A percentile compares a stretch with the other conserved stretches of the same genome.
Conservation (phyloP, 2,113 vertebrate genomes). For the Pelodiscus sinensis region DNA sequence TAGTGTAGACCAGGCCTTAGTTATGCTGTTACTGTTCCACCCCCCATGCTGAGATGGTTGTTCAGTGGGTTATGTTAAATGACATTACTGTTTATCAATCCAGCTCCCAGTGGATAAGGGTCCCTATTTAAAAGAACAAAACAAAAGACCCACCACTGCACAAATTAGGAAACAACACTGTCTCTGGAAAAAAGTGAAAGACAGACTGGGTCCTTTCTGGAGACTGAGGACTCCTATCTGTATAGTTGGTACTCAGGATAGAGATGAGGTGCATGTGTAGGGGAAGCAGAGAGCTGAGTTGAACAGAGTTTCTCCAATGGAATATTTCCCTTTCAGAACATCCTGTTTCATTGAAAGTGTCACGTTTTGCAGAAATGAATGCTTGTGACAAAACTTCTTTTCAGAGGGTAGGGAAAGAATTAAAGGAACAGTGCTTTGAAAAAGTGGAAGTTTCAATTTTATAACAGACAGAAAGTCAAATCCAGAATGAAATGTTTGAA, state of each 20-base stretch:
- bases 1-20: neutral
- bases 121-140: neutral
- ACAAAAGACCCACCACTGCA: neutral
- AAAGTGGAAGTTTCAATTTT: neutral
- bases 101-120: neutral
- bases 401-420: too few relatives aligned
- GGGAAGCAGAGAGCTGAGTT: too few relatives aligned
- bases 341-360: too few relatives aligned
- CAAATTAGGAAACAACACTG: too few relatives aligned
- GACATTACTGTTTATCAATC: neutral
- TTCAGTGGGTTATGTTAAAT: neutral
- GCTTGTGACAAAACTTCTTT: too few relatives aligned
- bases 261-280: too few relatives aligned
- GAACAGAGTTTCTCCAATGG: too few relatives aligned
- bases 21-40: neutral
- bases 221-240: neutral
- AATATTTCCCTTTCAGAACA: too few relatives aligned
- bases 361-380: too few relatives aligned
- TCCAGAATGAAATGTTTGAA: neutral
- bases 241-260: too few relatives aligned
- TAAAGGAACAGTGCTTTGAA: too few relatives aligned
- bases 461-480: neutral
- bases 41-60: neutral
- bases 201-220: neutral
- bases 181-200: neutral